phyloP scores from a whole-genome alignment of 2,797 vertebrate species.

The Onychomys leucogaster region DNA sequence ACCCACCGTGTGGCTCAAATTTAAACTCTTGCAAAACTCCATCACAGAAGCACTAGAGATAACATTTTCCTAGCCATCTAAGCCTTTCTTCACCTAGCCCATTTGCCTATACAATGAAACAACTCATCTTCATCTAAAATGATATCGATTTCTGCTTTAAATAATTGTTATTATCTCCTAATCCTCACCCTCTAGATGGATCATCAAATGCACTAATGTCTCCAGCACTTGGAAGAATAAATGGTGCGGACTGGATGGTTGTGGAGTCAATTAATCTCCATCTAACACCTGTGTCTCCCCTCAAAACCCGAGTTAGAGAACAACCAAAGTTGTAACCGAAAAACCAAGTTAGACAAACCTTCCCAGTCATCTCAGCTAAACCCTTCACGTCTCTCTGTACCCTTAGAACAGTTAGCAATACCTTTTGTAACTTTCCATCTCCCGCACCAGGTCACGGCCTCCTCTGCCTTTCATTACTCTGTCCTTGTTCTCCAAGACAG shows the following conservation, averaged over 20 bases:
- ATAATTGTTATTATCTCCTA: not conserved
- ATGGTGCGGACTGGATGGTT: not conserved
- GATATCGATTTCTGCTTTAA: not conserved
- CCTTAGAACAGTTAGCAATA: not conserved
- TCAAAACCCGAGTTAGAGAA: not conserved
- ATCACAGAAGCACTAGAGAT: not conserved
- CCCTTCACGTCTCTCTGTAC: not conserved
- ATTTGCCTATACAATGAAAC: not conserved
- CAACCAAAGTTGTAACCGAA: not conserved
- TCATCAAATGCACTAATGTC: not conserved
- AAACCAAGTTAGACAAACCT: not conserved
- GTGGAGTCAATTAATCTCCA: not conserved
- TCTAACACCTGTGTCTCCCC: not conserved
- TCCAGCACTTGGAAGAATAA: not conserved
- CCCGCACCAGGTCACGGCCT: no score
- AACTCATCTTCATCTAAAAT: constrained; percentile 22
- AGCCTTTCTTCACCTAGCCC: not conserved
- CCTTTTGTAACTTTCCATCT: not conserved
- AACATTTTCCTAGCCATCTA: not conserved
- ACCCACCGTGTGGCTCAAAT: no score
- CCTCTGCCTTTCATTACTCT: not conserved
- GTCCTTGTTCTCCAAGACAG: not conserved
- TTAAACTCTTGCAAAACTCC: not conserved
- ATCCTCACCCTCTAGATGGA: not conserved
- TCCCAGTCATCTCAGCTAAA: not conserved